These are phyloP conservation scores for Dasyornis broadbenti DNA, from an alignment of 2,113 vertebrate species.

Conservation along the genomic window DNA sequence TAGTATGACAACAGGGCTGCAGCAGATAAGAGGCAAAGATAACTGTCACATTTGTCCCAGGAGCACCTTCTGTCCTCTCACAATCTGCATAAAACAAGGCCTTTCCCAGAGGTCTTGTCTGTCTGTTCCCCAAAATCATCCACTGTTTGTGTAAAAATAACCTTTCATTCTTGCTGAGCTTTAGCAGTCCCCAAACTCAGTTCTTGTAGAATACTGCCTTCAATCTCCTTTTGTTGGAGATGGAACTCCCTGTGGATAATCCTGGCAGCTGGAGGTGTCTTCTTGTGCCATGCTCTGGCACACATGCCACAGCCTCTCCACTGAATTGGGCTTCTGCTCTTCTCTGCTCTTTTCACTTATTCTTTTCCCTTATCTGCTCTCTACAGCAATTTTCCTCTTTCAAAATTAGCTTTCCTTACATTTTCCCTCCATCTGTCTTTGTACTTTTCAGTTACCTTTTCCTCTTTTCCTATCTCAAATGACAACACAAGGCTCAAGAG, in stretches of 20 bases:
- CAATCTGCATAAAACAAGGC: background rate
- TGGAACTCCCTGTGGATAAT: background rate
- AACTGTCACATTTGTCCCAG: background rate
- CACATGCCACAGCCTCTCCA: background rate
- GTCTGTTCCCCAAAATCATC: background rate
- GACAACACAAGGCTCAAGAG: background rate
- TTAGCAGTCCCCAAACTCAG: background rate
- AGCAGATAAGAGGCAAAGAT: background rate
- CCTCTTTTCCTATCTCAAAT: background rate
- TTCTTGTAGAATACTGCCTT: background rate
- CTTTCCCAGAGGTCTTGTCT: background rate
- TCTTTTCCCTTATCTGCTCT: slow-evolving; percentile 28
- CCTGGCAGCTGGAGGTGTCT: slow-evolving; percentile 8
- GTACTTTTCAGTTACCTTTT: background rate
- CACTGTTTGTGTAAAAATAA: background rate
- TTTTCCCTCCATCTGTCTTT: background rate
- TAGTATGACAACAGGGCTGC: background rate
- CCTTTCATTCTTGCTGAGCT: slow-evolving; percentile 23
- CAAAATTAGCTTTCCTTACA: background rate
- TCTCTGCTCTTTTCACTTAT: background rate
- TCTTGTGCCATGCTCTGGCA: slow-evolving; percentile 9
- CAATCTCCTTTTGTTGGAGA: background rate
- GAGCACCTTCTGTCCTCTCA: background rate
- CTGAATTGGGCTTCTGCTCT: background rate
- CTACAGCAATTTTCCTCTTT: background rate